Base-by-base conservation (phyloP, 2,797 vertebrate species). In the Platyrinchus mystaceus region DNA sequence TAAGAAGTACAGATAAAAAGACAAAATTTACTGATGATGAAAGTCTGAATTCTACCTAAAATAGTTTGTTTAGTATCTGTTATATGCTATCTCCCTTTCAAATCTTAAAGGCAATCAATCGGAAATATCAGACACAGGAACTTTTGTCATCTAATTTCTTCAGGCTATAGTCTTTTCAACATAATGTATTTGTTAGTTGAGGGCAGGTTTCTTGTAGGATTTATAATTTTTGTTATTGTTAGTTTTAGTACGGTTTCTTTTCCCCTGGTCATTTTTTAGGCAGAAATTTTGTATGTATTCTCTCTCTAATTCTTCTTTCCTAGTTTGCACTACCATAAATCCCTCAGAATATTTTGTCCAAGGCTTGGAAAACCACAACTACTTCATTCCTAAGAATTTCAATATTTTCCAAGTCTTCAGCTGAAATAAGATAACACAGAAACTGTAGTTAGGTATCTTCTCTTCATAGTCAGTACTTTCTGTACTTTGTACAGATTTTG, bases 121-220 rank as follows among this genome's bases (percentile, higher is more conserved):
- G 8, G 12, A 83, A 87, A 55, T 12, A 7, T n/a, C 30, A 41
- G 15, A 44, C 26, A 21, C 3, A 41, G 30, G 12, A 66, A 44
- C 2, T 34, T 60, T 50, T 1, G 1, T 73, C 9, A 26, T 44
- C 19, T 39, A 14, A 8, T 8, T 76, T 69, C 30, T 76, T 83
- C 39, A 62, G 67, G 22, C 30, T 86, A 12, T 16, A 62, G 28
- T 36, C 32, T 68, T 86, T 55, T n/a, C 6, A 26, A 4, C 3
- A 26, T 3, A 8, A 2, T 16, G 7, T 23, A 14, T 59, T 56
- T n/a, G 18, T 67, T 58, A 28, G 6, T 16, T 53, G 17, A 9
- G 3, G 10, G 3, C 30, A 4, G 4, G 0, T 1, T 41, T 75
- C 67, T 24, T 59, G 8, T 32, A 19, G 2, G 3, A 1, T 3